Evolutionary conservation across 2,888 invertebrate species (phyloP), one percentile per base, ranked within the genome.

Genomic region (Temnothorax ravouxi): DNA sequence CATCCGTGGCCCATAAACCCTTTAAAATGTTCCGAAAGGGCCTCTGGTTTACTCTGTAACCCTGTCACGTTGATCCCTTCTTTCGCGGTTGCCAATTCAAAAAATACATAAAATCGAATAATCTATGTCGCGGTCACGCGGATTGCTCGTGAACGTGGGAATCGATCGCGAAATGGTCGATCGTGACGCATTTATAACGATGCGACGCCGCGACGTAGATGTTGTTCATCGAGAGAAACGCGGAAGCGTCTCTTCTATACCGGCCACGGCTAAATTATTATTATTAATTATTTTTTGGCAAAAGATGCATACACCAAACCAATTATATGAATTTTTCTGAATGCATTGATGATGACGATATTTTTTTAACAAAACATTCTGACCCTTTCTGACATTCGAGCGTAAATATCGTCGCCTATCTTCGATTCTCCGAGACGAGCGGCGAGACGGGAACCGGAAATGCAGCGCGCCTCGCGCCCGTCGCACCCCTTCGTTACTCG

Each of bases 401-500:
- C 29, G 4, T 21, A 50, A 59, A 41, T 18, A 66, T 44, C 50
- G 52, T 41, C 47, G 9, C 38, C 13, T 3, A 9, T 21, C 29
- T 62, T 71, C 25, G 34, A 54, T 47, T 34, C 59, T 47, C 44
- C 21, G 56, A 29, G 67, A 66, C 25, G 66, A 66, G n/a, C 41
- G 44, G 25, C 66, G 77, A 38, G 38, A 69, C 56, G 69, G 44
- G 21, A 79, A 79, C 62, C 83, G 81, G 81, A 84, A 84, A 81
- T 38, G 71, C n/a, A 82, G 52, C 50, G 29, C 21, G n/a, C 61
- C 62, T 64, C 50, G 29, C 62, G 15, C 25, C 18, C 38, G 47
- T n/a, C 75, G 50, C 67, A 66, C 84, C 62, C 89, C 87, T 90
- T 90, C 89, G 90, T 91, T 90, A 89, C 90, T 89, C 88, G 87